A percentile compares a stretch with the other conserved stretches of the same genome.
These are phyloP conservation scores for Yponomeuta plumbellus DNA, from an alignment of 2,888 invertebrate genomes.

Conservation along the genomic window DNA sequence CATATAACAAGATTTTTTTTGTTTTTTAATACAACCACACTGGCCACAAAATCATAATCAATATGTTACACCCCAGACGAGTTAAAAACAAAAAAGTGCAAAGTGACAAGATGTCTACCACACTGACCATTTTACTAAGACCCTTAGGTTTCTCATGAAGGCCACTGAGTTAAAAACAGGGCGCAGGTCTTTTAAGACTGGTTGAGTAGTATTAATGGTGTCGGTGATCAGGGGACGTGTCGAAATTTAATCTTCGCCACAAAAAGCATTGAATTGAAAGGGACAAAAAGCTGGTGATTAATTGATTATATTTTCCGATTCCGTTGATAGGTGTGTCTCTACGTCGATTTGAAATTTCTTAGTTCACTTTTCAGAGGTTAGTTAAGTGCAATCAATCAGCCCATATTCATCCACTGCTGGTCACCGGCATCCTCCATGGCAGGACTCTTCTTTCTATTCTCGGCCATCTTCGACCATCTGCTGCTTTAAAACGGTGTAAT, in stretches of 20 bases:
- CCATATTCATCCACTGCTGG: no score
- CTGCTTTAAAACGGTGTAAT: no score
- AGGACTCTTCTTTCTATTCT: no score
- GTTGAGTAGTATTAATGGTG: conserved; percentile 62
- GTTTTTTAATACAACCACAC: background rate
- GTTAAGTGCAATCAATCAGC: no score
- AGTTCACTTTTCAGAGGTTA: no score
- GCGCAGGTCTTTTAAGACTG: conserved; percentile 41
- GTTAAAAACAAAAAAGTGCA: conserved; percentile 52
- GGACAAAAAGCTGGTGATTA: conserved; percentile 69
- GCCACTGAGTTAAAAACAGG: background rate
- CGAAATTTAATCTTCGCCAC: conserved; percentile 71
- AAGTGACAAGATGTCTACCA: conserved; percentile 53
- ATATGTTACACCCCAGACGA: conserved; percentile 64
- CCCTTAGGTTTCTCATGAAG: conserved; percentile 20
- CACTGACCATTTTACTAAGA: conserved; percentile 36
- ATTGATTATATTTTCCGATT: conserved; percentile 40
- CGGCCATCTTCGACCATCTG: no score
- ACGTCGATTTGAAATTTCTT: no score
- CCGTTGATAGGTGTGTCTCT: no score
- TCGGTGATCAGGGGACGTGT: conserved; percentile 54
- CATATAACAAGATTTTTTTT: no score
- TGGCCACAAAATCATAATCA: conserved; percentile 61
- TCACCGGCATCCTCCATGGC: no score
- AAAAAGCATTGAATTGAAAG: conserved; percentile 71